Conservation (phyloP, 2,113 vertebrate species). For the Vombatus ursinus region DNA sequence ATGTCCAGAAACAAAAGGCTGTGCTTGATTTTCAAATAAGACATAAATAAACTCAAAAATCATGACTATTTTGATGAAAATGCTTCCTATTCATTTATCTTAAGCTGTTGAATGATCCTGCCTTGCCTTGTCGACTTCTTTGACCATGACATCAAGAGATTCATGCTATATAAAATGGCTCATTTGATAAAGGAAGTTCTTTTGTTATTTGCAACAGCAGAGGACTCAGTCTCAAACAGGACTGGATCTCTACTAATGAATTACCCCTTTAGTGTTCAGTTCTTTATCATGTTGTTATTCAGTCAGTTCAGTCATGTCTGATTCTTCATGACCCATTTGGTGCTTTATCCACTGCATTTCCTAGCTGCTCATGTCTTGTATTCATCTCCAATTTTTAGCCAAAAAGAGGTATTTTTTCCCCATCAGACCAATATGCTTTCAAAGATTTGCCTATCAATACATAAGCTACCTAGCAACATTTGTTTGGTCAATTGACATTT, state of each 20-base stretch:
- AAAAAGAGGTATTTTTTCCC: not conserved
- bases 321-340: not conserved
- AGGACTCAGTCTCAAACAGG: not conserved
- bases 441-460: constrained; percentile 14
- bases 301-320: not conserved
- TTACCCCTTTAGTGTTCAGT: not conserved
- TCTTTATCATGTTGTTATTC: not conserved
- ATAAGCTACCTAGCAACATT: not conserved
- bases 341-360: no score
- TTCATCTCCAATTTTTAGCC: not conserved
- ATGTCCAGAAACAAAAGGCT: constrained; percentile 29
- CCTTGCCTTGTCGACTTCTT: not conserved
- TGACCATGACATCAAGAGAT: not conserved
- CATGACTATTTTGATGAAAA: not conserved
- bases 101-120: not conserved
- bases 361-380: not conserved
- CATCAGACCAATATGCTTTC: not conserved
- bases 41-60: not conserved
- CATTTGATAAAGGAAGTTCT: constrained; percentile 9
- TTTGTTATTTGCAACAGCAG: not conserved
- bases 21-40: constrained; percentile 18
- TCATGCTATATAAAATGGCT: not conserved
- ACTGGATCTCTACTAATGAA: not conserved
- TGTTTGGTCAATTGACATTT: not conserved
- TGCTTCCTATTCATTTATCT: not conserved